Conservation (phyloP, 2,888 invertebrate species). For the Plagodis pulveraria region DNA sequence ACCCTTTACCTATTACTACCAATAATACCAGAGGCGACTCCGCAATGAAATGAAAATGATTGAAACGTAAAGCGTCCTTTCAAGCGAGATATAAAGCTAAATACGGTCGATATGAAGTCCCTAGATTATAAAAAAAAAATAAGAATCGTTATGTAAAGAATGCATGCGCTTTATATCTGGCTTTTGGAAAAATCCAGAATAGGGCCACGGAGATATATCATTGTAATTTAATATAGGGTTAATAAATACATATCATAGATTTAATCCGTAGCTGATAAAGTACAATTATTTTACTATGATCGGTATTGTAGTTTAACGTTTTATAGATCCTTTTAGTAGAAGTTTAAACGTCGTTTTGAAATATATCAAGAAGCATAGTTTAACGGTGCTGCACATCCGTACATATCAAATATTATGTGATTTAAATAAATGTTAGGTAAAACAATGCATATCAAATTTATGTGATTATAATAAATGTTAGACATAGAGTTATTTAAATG, state of each 20-base stretch:
- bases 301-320: slow-evolving; percentile 78
- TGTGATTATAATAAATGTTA: slow-evolving; percentile 64
- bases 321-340: slow-evolving; percentile 70
- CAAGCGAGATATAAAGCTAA: slow-evolving; percentile 82
- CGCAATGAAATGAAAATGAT: slow-evolving; percentile 41
- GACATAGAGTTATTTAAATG: slow-evolving; percentile 50
- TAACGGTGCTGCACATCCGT: slow-evolving; percentile 74
- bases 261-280: slow-evolving; percentile 71
- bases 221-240: slow-evolving; percentile 65
- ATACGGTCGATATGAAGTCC: slow-evolving; percentile 60
- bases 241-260: slow-evolving; percentile 73
- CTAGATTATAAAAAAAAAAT: slow-evolving; percentile 63
- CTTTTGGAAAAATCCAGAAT: slow-evolving; percentile 80
- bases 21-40: slow-evolving; percentile 79
- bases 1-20: slow-evolving; percentile 37
- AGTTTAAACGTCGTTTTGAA: slow-evolving; percentile 47
- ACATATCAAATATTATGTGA: slow-evolving; percentile 83
- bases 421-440: slow-evolving; percentile 43
- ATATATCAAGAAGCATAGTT: slow-evolving; percentile 62
- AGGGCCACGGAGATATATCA: slow-evolving; percentile 81
- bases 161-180: slow-evolving; percentile 84
- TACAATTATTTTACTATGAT: slow-evolving; percentile 82
- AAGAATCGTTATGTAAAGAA: slow-evolving; percentile 72
- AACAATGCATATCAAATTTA: slow-evolving; percentile 77
- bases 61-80: slow-evolving; percentile 67